Base-by-base conservation (phyloP, 2,888 invertebrate genomes). In the Stenodema calcarata region DNA sequence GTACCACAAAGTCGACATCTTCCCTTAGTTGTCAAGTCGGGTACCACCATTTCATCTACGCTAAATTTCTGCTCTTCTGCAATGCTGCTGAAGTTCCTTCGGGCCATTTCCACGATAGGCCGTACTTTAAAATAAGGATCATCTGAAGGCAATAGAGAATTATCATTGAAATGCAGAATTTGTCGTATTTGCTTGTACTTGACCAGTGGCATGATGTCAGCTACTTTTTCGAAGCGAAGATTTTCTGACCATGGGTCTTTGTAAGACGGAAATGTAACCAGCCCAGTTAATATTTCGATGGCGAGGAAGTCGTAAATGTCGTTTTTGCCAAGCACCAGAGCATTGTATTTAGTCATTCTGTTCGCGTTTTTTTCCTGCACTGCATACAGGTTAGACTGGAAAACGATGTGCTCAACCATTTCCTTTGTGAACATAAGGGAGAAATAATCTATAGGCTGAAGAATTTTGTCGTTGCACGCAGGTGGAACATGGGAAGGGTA, bases 81-180 rank as follows among this genome's bases (percentile, higher is more conserved):
- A 9, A 75, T 75, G 9, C 6, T 16, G 4, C 12, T 16, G 27
- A 75, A 75, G 35, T 75, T 75, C 7, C 35, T 16, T 35, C 75
- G 28, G 28, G 23, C 42, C 42, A 41, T 76, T 18, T 76, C 76
- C 35, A 76, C 16, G 11, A 76, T 12, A 28, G 76, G 76, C 18
- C 76, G 76, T 18, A 76, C 76, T 76, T 76, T 76, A 30, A 76
- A 76, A 30, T 41, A 76, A 12, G 76, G 76, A 18, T 76, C 76
- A 30, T 42, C 30, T n/a, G 76, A 76, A 35, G 76, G 76, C 16
- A 30, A 14, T 18, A n/a, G 28, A 41, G 16, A 16, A 27, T 86
- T 86, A 42, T 86, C 81, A 12, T 35, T 44, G 28, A 86, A 86
- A 86, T 86, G 80, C 27, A 86, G 6, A 35, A 62, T 50, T 11